phyloP scores from a whole-genome alignment of 1,140 invertebrate genomes.

The Bombus impatiens region DNA sequence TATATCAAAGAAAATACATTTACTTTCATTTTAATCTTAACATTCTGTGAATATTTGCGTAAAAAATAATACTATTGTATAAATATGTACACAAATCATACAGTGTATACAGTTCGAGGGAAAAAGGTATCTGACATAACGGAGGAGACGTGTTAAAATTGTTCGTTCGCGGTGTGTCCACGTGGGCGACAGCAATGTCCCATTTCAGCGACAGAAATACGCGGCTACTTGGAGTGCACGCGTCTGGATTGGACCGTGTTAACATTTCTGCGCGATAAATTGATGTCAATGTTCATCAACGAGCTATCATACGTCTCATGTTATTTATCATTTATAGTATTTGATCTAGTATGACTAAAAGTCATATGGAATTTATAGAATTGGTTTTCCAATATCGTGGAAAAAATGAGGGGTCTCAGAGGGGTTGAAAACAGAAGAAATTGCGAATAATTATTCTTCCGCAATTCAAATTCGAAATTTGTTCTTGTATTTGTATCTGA shows the following conservation, averaged over 20 bases:
- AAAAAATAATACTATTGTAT: not conserved
- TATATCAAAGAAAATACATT: no score
- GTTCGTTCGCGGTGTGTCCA: constrained; percentile 45
- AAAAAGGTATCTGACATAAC: not conserved
- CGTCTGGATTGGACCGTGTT: constrained; percentile 20
- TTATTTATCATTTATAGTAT: not conserved
- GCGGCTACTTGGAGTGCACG: constrained; percentile 2
- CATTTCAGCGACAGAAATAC: constrained; percentile 72
- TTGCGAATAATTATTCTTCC: not conserved
- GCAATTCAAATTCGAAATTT: not conserved
- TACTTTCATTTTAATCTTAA: not conserved
- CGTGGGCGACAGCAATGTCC: constrained; percentile 73
- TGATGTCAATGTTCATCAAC: not conserved
- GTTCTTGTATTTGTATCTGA: no score
- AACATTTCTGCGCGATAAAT: not conserved
- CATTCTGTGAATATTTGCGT: not conserved
- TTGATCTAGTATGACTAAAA: not conserved
- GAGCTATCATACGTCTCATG: fast-evolving
- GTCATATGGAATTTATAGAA: not conserved
- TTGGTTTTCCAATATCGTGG: not conserved
- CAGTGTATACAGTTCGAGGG: not conserved
- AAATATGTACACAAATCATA: no score
- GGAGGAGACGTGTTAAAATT: not conserved
- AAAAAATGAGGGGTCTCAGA: no score
- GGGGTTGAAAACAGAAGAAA: not conserved